Evolutionary conservation across 2,797 vertebrate genomes (phyloP).

Genomic region (Rhinella marina): DNA sequence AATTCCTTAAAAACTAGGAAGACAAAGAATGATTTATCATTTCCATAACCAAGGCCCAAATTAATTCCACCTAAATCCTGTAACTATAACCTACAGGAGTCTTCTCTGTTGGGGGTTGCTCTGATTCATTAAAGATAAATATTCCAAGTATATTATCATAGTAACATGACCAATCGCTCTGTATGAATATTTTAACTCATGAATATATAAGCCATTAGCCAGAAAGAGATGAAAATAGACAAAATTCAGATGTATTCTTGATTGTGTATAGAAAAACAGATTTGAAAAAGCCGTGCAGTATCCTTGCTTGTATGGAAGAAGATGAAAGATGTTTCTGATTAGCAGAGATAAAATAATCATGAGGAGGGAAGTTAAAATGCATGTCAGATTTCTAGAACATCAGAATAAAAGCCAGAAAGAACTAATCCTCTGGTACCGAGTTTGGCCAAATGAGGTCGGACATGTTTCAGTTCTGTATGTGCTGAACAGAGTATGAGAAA

Average conservation of each 20-base stretch:
- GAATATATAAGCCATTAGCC: background rate
- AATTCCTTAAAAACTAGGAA: background rate
- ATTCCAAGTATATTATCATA: constrained; percentile 1
- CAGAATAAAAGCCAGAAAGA: constrained; percentile 51
- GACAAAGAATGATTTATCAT: background rate
- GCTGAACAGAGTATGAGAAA: constrained; percentile 50
- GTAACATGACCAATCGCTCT: background rate
- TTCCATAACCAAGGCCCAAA: background rate
- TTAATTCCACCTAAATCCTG: background rate
- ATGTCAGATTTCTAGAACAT: constrained; percentile 53
- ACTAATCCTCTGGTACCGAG: constrained; percentile 37
- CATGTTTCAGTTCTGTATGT: constrained; percentile 46
- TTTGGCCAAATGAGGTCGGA: constrained; percentile 49
- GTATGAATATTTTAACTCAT: background rate
- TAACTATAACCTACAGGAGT: background rate
- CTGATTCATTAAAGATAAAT: background rate
- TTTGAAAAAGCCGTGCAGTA: background rate
- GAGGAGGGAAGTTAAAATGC: constrained; percentile 56
- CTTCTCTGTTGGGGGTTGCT: background rate
- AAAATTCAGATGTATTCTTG: constrained; percentile 11
- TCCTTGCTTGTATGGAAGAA: constrained; percentile 26
- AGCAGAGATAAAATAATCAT: constrained; percentile 54
- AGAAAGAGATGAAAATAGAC: constrained; percentile 2
- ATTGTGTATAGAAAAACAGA: constrained; percentile 17
- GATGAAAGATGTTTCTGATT: constrained; percentile 55